phyloP scores from a whole-genome alignment of 1,140 invertebrate genomes.

The Batillaria attramentaria region DNA sequence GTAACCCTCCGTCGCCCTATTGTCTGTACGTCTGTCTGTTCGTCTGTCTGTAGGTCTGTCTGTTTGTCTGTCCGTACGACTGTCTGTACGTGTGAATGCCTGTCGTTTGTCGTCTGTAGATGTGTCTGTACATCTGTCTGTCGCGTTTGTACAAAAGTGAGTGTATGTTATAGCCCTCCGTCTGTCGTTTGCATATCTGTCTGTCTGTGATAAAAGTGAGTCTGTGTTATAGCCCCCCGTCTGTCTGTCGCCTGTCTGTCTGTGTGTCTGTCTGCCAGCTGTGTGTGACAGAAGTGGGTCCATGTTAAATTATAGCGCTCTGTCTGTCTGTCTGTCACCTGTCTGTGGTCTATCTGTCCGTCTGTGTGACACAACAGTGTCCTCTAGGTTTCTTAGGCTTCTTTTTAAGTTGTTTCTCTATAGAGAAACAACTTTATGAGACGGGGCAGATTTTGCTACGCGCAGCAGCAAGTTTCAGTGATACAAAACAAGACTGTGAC shows the following conservation, averaged over 20 bases:
- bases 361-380: neutral
- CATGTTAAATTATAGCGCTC: too few relatives aligned
- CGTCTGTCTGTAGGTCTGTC: neutral
- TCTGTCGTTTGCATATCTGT: neutral
- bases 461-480: too few relatives aligned
- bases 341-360: conserved; percentile 5
- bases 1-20: neutral
- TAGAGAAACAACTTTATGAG: too few relatives aligned
- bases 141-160: neutral
- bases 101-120: too few relatives aligned
- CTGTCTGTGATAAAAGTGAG: neutral
- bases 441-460: too few relatives aligned
- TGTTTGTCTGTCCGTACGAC: neutral
- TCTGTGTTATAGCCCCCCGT: neutral
- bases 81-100: neutral
- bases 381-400: neutral
- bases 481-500: too few relatives aligned
- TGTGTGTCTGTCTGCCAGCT: neutral
- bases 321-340: neutral
- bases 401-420: neutral
- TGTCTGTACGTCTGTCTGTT: neutral
- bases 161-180: neutral
- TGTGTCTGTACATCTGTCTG: too few relatives aligned
- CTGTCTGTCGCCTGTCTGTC: neutral
- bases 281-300: too few relatives aligned